Base-by-base conservation (phyloP, 2,797 vertebrate genomes). In the Trichosurus vulpecula region DNA sequence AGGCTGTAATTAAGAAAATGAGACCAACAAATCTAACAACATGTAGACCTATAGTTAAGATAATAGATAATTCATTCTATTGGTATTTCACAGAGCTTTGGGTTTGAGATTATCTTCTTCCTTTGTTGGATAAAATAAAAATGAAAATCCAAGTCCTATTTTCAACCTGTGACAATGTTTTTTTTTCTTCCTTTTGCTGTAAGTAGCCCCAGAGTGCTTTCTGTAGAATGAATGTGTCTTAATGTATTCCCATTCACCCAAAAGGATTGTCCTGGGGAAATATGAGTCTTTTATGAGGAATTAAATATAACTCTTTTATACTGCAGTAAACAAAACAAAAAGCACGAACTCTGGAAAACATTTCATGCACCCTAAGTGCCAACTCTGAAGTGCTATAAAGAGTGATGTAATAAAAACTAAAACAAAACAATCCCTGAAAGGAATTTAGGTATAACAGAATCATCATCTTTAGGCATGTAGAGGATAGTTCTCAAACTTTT, bases 381-480 rank as follows among this genome's bases (percentile, higher is more conserved):
- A 66, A 54, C 30, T 93, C n/a, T 47, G 66, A 95, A 94, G 30
- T 11, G 0, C 35, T 91, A 12, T 19, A 35, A 81, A 35, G 47
- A 29, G 93, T 52, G 51, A 92, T 90, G 13, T 29, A 27, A 89
- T 74, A 97, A 91, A 81, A 74, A 52, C 54, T 52, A 92, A 94
- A 14, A 22, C 61, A 94, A 96, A 94, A 52, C 52, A 61, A 29
- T 53, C 90, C 53, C 91, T 96, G 55, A 90, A 92, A 93, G 89
- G 91, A 54, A 93, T 61, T 47, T 94, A 91, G 61, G 19, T 4
- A 14, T 30, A 95, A 92, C 16, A 57, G 1, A 52, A 94, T 19
- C 90, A 61, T 81, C 61, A 66, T 91, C 92, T 95, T 41, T 92
- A 92, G 95, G 54, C 12, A 92, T 5, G 56, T 95, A 94, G 95